phyloP scores from a whole-genome alignment of 30 jellyfish, hydroid and myxozoan species.

The Cassiopea xamachana region DNA sequence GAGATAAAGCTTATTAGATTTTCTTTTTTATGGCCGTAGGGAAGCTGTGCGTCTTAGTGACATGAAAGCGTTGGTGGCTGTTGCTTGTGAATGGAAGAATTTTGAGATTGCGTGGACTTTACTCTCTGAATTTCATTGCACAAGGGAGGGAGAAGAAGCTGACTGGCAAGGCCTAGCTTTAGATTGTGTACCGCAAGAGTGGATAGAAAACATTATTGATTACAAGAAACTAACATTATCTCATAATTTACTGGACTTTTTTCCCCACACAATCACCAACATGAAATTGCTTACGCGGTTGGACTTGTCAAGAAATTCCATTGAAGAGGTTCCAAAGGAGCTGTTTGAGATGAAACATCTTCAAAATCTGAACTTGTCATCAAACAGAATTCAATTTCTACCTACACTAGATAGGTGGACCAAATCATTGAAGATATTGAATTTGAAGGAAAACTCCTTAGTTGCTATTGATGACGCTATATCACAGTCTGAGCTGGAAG shows the following conservation, averaged over 20 bases:
- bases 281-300: constrained; percentile 59
- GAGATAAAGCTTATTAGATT: neutral
- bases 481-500: constrained; percentile 61
- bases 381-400: constrained; percentile 37
- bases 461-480: constrained; percentile 55
- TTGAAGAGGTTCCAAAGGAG: constrained; percentile 61
- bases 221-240: constrained; percentile 60
- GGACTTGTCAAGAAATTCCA: constrained; percentile 63
- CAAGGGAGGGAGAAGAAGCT: constrained; percentile 40
- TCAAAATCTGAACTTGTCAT: constrained; percentile 75
- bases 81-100: constrained; percentile 48
- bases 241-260: constrained; percentile 28
- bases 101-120: constrained; percentile 53
- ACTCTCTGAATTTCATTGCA: constrained; percentile 66
- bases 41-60: constrained; percentile 63
- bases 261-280: constrained; percentile 40
- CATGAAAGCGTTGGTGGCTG: constrained; percentile 77
- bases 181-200: constrained; percentile 38
- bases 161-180: constrained; percentile 90
- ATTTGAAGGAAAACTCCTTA: constrained; percentile 51
- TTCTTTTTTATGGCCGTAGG: constrained; percentile 50
- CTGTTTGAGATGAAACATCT: constrained; percentile 69
- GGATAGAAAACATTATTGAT: constrained; percentile 54
- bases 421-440: constrained; percentile 71
- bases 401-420: constrained; percentile 88